Evolutionary conservation across 2,888 invertebrate species (phyloP).

Genomic region (Andricus curvator): DNA sequence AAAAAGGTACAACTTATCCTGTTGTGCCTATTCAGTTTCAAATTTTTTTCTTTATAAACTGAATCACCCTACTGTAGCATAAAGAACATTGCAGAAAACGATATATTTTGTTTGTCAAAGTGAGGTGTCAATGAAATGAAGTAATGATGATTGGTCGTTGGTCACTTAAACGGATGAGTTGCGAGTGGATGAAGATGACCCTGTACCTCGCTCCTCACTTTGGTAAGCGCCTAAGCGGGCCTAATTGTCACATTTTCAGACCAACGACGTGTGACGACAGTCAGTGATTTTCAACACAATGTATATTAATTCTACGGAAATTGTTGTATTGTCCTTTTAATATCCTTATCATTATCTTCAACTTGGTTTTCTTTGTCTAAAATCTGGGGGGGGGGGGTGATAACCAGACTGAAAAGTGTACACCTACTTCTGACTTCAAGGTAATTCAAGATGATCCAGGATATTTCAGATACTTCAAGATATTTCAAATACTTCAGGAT

Average conservation of each 20-base stretch:
- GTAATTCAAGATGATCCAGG: too few species aligned
- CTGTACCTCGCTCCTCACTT: constrained; percentile 16
- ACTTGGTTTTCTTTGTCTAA: too few species aligned
- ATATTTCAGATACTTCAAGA: too few species aligned
- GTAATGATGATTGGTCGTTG: constrained; percentile 10
- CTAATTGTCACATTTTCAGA: constrained; percentile 10
- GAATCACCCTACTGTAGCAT: neutral
- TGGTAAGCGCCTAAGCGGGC: neutral
- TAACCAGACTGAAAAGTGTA: too few species aligned
- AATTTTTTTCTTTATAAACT: too few species aligned
- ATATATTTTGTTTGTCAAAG: neutral
- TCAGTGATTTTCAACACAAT: constrained; percentile 10
- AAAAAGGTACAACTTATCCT: too few species aligned
- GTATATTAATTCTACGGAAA: neutral
- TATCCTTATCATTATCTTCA: neutral
- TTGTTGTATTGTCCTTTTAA: neutral
- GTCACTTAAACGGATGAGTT: constrained; percentile 2
- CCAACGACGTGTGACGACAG: neutral
- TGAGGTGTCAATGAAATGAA: neutral
- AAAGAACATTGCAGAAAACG: neutral
- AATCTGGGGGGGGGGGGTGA: too few species aligned
- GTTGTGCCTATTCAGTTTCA: too few species aligned
- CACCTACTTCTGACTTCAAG: too few species aligned
- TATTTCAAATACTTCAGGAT: too few species aligned
- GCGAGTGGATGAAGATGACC: constrained; percentile 13